Percentiles rank a stretch among this genome's conserved stretches.
Conservation (phyloP, 2,797 vertebrate genomes). For the Chelon auratus region DNA sequence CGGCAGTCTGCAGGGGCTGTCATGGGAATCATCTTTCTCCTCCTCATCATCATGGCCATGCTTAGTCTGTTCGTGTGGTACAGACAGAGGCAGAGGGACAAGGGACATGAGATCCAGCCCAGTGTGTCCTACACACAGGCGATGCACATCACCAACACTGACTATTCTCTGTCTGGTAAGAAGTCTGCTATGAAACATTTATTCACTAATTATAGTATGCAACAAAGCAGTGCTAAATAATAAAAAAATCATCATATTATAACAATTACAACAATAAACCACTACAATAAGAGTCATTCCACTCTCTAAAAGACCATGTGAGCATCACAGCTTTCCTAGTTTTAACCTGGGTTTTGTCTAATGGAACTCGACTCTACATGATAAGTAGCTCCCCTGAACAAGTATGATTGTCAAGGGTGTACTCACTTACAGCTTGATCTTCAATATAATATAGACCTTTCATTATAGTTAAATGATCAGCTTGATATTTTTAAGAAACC, state of each 20-base stretch:
- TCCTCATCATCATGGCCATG: conserved; percentile 96
- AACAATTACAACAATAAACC: background rate
- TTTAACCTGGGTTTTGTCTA: background rate
- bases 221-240: background rate
- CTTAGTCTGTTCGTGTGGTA: conserved; percentile 97
- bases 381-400: background rate
- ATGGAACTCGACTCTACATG: background rate
- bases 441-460: background rate
- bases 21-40: conserved; percentile 95
- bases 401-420: background rate
- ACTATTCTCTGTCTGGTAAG: conserved; percentile 97
- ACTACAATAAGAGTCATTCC: background rate
- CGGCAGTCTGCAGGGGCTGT: conserved; percentile 96
- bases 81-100: conserved; percentile 94
- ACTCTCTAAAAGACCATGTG: background rate
- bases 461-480: background rate
- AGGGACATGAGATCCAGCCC: conserved; percentile 94
- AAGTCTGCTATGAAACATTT: background rate
- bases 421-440: background rate
- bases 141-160: conserved; percentile 94
- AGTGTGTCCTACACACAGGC: conserved; percentile 97
- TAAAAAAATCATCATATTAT: background rate
- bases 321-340: background rate
- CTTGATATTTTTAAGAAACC: too few species aligned
- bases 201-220: background rate